Percentiles rank a stretch among this genome's conserved stretches.
Conservation (phyloP, 2,797 vertebrate species). For the Molossus molossus region DNA sequence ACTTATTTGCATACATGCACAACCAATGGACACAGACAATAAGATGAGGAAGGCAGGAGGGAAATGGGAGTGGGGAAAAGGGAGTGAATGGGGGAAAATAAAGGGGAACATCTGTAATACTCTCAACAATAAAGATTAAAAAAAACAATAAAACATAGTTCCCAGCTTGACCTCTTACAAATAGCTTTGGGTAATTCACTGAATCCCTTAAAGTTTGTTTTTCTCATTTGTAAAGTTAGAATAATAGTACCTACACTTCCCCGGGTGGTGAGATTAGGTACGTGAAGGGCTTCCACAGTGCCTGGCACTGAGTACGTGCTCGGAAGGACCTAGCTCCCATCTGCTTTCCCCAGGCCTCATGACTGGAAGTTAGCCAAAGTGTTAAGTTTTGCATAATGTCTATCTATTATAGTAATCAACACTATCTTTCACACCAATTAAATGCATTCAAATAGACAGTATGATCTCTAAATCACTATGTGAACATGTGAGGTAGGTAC, state of each 20-base stretch:
- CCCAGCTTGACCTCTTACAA: background rate
- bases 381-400: background rate
- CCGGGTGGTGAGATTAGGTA: background rate
- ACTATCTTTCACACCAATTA: background rate
- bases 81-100: no score
- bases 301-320: background rate
- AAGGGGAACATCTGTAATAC: no score
- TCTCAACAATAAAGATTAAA: no score
- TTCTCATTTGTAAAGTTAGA: background rate
- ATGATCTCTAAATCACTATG: background rate
- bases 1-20: no score
- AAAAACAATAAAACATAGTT: background rate
- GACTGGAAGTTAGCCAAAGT: background rate
- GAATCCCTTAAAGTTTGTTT: background rate
- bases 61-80: no score
- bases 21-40: no score
- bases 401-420: background rate
- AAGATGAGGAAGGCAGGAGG: no score
- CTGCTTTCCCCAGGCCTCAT: background rate
- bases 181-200: background rate
- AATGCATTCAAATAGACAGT: background rate
- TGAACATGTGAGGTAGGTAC: background rate
- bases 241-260: background rate
- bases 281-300: background rate
- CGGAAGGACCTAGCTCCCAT: background rate